Percentiles rank a stretch among this genome's conserved stretches.
These are phyloP conservation scores for Borostomias antarcticus DNA, from an alignment of 2,797 vertebrate genomes.

Conservation along the genomic window DNA sequence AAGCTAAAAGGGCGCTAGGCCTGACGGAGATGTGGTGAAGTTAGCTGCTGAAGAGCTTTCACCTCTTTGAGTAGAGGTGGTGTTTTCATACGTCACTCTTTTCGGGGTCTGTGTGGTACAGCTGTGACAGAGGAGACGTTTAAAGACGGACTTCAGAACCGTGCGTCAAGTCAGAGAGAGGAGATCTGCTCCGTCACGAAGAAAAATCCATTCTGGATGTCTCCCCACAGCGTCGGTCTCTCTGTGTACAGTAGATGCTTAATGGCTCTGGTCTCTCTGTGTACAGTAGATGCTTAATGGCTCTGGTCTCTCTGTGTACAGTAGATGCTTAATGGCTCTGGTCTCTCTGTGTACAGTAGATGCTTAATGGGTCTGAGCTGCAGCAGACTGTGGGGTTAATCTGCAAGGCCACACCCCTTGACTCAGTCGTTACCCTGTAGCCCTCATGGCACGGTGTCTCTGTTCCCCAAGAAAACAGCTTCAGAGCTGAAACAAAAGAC, in stretches of 20 bases:
- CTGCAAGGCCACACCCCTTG: slow-evolving; percentile 57
- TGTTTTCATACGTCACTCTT: background rate
- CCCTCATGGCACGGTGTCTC: slow-evolving; percentile 37
- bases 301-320: background rate
- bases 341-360: background rate
- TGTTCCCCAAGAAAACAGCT: slow-evolving; percentile 24
- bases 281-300: background rate
- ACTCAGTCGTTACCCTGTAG: slow-evolving; percentile 52
- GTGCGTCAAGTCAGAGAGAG: no score
- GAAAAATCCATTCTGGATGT: background rate
- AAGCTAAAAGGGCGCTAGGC: slow-evolving; percentile 18
- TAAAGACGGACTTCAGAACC: background rate
- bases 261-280: background rate
- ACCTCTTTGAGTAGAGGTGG: background rate
- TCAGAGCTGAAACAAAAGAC: background rate
- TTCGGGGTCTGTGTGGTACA: no score
- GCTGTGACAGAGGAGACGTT: background rate
- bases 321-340: no score
- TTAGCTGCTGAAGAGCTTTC: no score
- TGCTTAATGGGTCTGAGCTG: background rate
- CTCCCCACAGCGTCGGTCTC: background rate
- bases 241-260: background rate
- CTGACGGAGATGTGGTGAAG: slow-evolving; percentile 42
- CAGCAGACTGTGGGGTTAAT: slow-evolving; percentile 54
- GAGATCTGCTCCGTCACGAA: no score